These are phyloP conservation scores for Dasypolia templi DNA, from an alignment of 2,888 invertebrate species.

Conservation along the genomic window DNA sequence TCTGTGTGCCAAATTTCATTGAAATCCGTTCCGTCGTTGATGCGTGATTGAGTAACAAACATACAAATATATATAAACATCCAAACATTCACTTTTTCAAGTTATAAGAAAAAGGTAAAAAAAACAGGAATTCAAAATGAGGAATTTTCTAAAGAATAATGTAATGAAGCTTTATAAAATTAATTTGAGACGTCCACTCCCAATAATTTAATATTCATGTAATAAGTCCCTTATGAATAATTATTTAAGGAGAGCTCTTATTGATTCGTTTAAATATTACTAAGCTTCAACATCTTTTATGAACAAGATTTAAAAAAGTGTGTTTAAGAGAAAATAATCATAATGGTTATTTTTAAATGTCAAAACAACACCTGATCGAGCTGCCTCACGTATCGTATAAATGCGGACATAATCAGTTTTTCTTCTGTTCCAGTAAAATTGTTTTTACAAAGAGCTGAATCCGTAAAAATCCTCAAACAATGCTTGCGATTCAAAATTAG, in stretches of 20 bases:
- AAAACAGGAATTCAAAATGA: slow-evolving; percentile 4
- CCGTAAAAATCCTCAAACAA: neutral
- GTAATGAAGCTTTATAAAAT: neutral
- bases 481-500: neutral
- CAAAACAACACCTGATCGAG: neutral
- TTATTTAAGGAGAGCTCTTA: neutral
- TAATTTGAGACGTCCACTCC: neutral
- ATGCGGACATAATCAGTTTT: neutral
- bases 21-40: no score
- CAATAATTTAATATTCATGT: slow-evolving; percentile 16
- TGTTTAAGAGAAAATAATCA: neutral
- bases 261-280: neutral
- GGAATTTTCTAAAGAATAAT: neutral
- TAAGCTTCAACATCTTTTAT: neutral
- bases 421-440: neutral
- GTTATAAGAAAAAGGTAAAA: neutral
- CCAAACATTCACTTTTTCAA: no score
- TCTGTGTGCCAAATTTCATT: no score
- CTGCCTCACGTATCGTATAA: neutral
- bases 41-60: no score
- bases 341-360: neutral
- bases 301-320: neutral
- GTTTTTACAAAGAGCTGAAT: slow-evolving; percentile 2
- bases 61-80: no score
- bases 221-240: slow-evolving; percentile 12